A percentile compares a stretch with the other conserved stretches of the same genome.
Evolutionary conservation across 1,140 invertebrate genomes (phyloP).

Genomic region (Acromyrmex echinatior): DNA sequence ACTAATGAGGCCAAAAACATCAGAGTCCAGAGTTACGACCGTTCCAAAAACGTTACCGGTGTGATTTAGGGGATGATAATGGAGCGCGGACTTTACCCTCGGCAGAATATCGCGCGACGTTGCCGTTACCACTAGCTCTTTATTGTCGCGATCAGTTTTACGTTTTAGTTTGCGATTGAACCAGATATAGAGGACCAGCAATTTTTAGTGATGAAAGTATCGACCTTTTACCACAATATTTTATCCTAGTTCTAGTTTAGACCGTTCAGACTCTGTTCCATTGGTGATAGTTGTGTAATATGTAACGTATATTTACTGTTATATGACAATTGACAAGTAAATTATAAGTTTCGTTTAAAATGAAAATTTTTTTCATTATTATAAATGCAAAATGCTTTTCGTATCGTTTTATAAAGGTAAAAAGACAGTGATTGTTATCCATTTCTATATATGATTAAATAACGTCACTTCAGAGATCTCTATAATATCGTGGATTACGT

Average conservation of each 20-base stretch:
- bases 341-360: not conserved
- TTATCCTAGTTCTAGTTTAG: not conserved
- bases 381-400: not conserved
- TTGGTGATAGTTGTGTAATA: not conserved
- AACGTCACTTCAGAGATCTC: not conserved
- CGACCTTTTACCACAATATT: conserved; percentile 10
- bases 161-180: conserved; percentile 30
- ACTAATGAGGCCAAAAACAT: conserved; percentile 86
- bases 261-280: not conserved
- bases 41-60: conserved; percentile 83
- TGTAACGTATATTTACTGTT: not conserved
- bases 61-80: conserved; percentile 85
- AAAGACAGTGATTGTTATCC: not conserved
- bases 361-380: not conserved
- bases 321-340: not conserved
- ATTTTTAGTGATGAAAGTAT: conserved; percentile 32
- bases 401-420: not conserved
- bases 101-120: conserved; percentile 55
- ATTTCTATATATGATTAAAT: not conserved
- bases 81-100: conserved; percentile 79
- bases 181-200: not conserved
- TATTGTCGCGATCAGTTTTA: conserved; percentile 49
- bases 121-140: conserved; percentile 1
- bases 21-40: conserved; percentile 80
- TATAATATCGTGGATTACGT: not conserved